A percentile compares a stretch with the other conserved stretches of the same genome.
phyloP scores from a whole-genome alignment of 2,113 vertebrate genomes.

The Prionailurus bengalensis region DNA sequence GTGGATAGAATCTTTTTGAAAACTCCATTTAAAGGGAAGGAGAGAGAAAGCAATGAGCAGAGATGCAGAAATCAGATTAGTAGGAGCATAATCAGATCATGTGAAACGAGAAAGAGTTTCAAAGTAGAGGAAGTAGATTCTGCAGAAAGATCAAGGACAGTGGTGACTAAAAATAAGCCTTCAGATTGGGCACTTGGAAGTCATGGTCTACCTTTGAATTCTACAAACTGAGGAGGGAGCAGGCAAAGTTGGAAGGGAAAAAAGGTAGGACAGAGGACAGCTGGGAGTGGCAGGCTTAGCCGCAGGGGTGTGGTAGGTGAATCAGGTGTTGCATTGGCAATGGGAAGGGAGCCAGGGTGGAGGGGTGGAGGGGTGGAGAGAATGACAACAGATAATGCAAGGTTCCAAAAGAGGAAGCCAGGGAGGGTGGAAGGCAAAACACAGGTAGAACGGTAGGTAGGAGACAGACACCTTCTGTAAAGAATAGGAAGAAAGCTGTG shows the following conservation, averaged over 20 bases:
- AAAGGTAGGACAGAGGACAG: background rate
- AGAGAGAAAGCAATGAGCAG: slow-evolving; percentile 5
- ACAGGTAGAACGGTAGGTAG: background rate
- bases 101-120: slow-evolving; percentile 30
- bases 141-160: slow-evolving; percentile 69
- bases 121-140: slow-evolving; percentile 56
- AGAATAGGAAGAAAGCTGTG: background rate
- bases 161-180: slow-evolving; percentile 59
- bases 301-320: background rate
- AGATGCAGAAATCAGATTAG: slow-evolving; percentile 36
- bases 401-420: background rate
- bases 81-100: slow-evolving; percentile 25
- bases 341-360: background rate
- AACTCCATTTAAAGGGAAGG: background rate
- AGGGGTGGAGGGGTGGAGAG: background rate
- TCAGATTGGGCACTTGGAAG: slow-evolving; percentile 22
- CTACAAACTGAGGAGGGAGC: background rate
- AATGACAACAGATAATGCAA: background rate
- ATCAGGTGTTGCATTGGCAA: background rate
- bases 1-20: background rate
- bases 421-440: background rate
- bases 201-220: slow-evolving; percentile 60
- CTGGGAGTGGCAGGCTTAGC: background rate
- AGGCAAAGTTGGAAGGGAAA: background rate
- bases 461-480: background rate